Percentiles rank a stretch among this genome's conserved stretches.
Evolutionary conservation across 2,113 vertebrate species (phyloP).

Genomic region (Azemiops feae): DNA sequence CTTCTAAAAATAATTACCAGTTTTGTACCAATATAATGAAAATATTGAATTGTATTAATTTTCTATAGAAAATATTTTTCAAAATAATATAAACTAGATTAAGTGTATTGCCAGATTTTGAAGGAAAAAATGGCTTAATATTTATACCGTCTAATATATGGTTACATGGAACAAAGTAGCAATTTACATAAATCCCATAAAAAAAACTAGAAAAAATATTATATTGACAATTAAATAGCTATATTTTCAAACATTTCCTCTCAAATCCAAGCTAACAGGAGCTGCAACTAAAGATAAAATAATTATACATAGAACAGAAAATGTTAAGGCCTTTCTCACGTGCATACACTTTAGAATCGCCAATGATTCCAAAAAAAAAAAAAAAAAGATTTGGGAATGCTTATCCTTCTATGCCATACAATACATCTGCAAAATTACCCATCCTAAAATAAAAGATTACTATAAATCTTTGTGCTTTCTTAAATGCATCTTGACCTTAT

Average conservation of each 20-base stretch:
- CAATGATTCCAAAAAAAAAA: neutral
- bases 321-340: neutral
- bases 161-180: slow-evolving; percentile 49
- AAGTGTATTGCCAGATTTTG: slow-evolving; percentile 4
- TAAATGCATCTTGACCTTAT: slow-evolving; percentile 53
- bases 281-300: neutral
- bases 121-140: slow-evolving; percentile 21
- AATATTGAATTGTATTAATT: neutral
- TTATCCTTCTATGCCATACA: slow-evolving; percentile 54
- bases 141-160: slow-evolving; percentile 58
- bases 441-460: slow-evolving; percentile 49
- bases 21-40: neutral
- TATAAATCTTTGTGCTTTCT: slow-evolving; percentile 54
- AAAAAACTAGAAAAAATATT: slow-evolving; percentile 22
- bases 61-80: slow-evolving; percentile 37
- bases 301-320: neutral
- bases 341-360: neutral
- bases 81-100: slow-evolving; percentile 5
- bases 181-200: slow-evolving; percentile 32
- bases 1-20: slow-evolving; percentile 29
- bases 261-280: neutral
- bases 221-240: neutral
- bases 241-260: neutral
- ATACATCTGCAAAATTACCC: slow-evolving; percentile 34
- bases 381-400: neutral